Base-by-base conservation (phyloP, 2,113 vertebrate genomes). In the Genyomyrus donnyi region DNA sequence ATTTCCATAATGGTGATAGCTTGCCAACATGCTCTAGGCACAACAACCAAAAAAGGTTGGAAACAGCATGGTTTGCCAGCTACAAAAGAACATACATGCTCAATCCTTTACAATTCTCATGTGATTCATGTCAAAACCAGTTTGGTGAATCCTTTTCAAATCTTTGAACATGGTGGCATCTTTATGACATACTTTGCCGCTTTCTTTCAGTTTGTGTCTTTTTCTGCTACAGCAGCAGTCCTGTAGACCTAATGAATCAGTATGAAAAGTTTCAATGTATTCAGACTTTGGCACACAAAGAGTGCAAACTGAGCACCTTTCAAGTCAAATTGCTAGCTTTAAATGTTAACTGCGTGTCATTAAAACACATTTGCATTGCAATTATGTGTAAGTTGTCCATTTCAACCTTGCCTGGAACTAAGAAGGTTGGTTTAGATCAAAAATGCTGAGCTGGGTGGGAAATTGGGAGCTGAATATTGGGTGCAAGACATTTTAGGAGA, bases 281-380 rank as follows among this genome's bases (percentile, higher is more conserved):
- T 87, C 85, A 52, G 46, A 52, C 27, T 87, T 52, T 31, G 49
- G 85, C 49, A 87, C 5, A 49, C 46, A 52, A 87, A 49, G 27
- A 49, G n/a, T 52, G 85, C 49, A 49, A 87, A 87, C n/a, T 52
- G 46, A 52, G 21, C 83, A 6, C 45, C 45, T 85, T 21, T 85
- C 45, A 85, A 85, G 83, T 62, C 52, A 39, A 39, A 62, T 52
- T 58, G 53, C 31, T 45, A 27, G 31, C 53, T 42, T 88, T 56
- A 58, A 88, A 45, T 24, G 56, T 88, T 58, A 62, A 88, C 53
- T 45, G 21, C 15, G 15, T 85, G 42, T n/a, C 83, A 85, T 24
- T 87, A 88, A 58, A 50, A 53, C 19, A 87, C 46, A 87, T 58
- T 88, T 58, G 39, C 50, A 58, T 88, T 88, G 2, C 62, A 62